Percentiles rank a stretch among this genome's conserved stretches.
phyloP scores from a whole-genome alignment of 2,113 vertebrate genomes.

The Callopanchax toddi region DNA sequence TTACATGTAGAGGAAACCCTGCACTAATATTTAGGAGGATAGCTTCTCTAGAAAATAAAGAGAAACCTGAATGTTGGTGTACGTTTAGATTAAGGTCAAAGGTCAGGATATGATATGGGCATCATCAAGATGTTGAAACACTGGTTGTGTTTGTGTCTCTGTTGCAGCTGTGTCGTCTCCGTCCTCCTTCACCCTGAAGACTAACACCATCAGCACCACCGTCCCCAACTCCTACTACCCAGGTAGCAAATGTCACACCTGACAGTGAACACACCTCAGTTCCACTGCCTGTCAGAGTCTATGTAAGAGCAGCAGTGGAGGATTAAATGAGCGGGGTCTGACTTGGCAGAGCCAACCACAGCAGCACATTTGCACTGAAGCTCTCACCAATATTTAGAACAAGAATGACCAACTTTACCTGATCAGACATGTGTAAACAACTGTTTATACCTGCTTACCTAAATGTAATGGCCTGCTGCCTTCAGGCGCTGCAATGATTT shows the following conservation, averaged over 20 bases:
- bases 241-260: constrained; percentile 79
- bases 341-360: neutral
- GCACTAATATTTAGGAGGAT: too few relatives aligned
- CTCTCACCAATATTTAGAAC: too few relatives aligned
- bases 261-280: neutral
- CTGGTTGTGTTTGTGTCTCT: constrained; percentile 15
- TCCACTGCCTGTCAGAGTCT: neutral
- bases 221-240: constrained; percentile 94
- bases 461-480: too few relatives aligned
- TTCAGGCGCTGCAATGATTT: too few relatives aligned
- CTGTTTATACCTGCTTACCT: neutral
- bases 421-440: too few relatives aligned
- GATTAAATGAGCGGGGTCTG: too few relatives aligned
- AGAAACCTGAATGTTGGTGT: too few relatives aligned
- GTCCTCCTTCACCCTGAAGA: constrained; percentile 96
- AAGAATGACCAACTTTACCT: too few relatives aligned
- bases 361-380: neutral
- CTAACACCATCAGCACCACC: constrained; percentile 92
- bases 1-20: too few relatives aligned
- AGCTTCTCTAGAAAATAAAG: too few relatives aligned
- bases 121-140: neutral
- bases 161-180: constrained; percentile 91
- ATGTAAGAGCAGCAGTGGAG: neutral
- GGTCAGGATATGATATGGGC: too few relatives aligned
- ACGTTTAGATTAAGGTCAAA: too few relatives aligned